Conservation (phyloP, 2,888 invertebrate genomes). For the Mycalesis mineus region DNA sequence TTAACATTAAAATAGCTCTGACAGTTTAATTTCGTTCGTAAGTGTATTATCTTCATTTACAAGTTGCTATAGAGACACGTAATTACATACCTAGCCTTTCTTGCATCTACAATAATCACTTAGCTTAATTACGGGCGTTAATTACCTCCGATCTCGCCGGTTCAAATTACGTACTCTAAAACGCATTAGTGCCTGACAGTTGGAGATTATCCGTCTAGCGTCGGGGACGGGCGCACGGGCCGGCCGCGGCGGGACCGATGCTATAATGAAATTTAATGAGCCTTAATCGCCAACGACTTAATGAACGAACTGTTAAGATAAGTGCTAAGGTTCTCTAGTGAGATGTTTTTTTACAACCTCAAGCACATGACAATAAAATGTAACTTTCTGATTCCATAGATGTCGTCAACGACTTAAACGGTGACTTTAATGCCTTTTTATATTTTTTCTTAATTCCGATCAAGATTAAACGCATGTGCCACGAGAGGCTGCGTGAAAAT, state of each 20-base stretch:
- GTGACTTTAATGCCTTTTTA: too few relatives aligned
- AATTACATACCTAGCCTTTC: constrained; percentile 31
- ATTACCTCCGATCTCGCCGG: constrained; percentile 76
- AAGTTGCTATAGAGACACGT: constrained; percentile 11
- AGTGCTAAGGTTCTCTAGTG: constrained; percentile 54
- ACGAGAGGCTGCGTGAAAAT: too few relatives aligned
- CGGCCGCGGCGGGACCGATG: constrained; percentile 59
- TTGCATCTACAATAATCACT: constrained; percentile 72
- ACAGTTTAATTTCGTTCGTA: constrained; percentile 20
- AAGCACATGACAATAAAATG: too few relatives aligned
- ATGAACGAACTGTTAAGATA: constrained; percentile 70
- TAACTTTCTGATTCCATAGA: too few relatives aligned
- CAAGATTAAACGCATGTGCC: too few relatives aligned
- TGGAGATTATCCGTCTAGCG: constrained; percentile 77
- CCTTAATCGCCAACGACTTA: constrained; percentile 76
- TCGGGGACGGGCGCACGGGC: constrained; percentile 51
- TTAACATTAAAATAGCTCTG: constrained; percentile 12
- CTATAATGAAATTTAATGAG: constrained; percentile 77
- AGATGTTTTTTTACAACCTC: too few relatives aligned
- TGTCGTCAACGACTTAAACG: too few relatives aligned
- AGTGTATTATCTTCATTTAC: constrained; percentile 16
- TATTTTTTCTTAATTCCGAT: too few relatives aligned
- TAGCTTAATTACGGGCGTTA: constrained; percentile 76
- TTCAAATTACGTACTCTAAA: constrained; percentile 79
- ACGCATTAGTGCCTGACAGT: constrained; percentile 77